These are phyloP conservation scores for Pao palembangensis DNA, from an alignment of 2,113 vertebrate species.

Conservation along the genomic window DNA sequence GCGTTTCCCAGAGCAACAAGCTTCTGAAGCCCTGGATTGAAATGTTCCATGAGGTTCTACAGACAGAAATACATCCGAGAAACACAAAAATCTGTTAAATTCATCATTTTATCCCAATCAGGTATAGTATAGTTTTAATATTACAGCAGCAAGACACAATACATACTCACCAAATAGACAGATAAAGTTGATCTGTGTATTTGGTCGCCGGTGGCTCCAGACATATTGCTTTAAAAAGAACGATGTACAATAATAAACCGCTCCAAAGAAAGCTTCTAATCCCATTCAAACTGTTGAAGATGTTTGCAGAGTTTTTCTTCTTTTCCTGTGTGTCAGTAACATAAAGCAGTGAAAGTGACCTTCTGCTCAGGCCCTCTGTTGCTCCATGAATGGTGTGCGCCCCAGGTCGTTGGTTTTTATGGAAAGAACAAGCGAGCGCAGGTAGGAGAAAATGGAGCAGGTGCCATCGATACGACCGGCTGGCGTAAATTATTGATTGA, in stretches of 20 bases:
- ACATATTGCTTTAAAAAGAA: slow-evolving; percentile 57
- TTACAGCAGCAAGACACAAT: background rate
- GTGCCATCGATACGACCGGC: slow-evolving; percentile 59
- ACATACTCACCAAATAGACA: slow-evolving; percentile 70
- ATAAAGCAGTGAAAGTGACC: slow-evolving; percentile 27
- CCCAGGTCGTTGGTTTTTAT: slow-evolving; percentile 36
- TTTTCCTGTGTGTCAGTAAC: background rate
- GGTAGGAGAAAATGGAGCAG: slow-evolving; percentile 40
- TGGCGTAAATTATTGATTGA: slow-evolving; percentile 71
- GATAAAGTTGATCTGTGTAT: slow-evolving; percentile 73
- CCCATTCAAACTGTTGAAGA: slow-evolving; percentile 30
- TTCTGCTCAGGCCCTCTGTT: slow-evolving; percentile 17
- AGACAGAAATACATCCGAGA: slow-evolving; percentile 2
- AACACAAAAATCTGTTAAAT: background rate
- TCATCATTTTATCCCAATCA: background rate
- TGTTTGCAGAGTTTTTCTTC: background rate
- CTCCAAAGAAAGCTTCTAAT: slow-evolving; percentile 12
- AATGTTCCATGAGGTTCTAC: slow-evolving; percentile 89
- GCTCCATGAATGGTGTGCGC: slow-evolving; percentile 34
- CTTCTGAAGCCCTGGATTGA: slow-evolving; percentile 90
- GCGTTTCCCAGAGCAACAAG: slow-evolving; percentile 89
- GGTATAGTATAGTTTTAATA: background rate
- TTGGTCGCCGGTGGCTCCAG: slow-evolving; percentile 72
- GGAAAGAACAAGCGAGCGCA: slow-evolving; percentile 42
- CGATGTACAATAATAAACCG: slow-evolving; percentile 1